Evolutionary conservation across 2,888 invertebrate species (phyloP).

Genomic region (Timema cristinae): DNA sequence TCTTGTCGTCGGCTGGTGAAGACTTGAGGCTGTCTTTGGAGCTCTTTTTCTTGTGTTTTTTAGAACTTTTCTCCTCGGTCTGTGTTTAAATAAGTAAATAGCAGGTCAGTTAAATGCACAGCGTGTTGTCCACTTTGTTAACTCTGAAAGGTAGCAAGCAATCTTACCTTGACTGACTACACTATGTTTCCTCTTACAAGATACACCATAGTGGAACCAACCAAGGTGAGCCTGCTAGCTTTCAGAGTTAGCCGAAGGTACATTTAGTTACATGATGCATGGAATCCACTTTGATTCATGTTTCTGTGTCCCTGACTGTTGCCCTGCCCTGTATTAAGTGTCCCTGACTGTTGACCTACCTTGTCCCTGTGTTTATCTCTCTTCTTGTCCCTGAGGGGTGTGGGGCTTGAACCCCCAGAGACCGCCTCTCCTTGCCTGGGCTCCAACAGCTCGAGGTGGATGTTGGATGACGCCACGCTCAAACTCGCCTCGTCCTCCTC

Average conservation of each 20-base stretch:
- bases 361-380: conserved; percentile 43
- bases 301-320: background rate
- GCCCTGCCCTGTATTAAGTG: background rate
- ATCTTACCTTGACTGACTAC: too few relatives aligned
- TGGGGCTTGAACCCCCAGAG: conserved; percentile 43
- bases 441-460: conserved; percentile 50
- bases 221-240: too few relatives aligned
- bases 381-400: conserved; percentile 35
- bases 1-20: conserved; percentile 49
- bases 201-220: too few relatives aligned
- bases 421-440: conserved; percentile 42
- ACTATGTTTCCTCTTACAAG: too few relatives aligned
- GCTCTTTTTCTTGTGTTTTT: conserved; percentile 45
- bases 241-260: too few relatives aligned
- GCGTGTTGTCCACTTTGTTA: too few relatives aligned
- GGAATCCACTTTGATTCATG: too few relatives aligned
- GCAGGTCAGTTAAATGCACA: too few relatives aligned
- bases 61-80: conserved; percentile 48
- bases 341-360: conserved; percentile 33
- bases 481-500: conserved; percentile 21
- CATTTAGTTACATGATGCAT: too few relatives aligned
- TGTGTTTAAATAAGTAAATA: conserved; percentile 33
- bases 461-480: conserved; percentile 43
- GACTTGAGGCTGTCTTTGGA: conserved; percentile 48
- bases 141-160: too few relatives aligned